phyloP scores from a whole-genome alignment of 2,113 vertebrate species.

The Hydrolagus affinis region DNA sequence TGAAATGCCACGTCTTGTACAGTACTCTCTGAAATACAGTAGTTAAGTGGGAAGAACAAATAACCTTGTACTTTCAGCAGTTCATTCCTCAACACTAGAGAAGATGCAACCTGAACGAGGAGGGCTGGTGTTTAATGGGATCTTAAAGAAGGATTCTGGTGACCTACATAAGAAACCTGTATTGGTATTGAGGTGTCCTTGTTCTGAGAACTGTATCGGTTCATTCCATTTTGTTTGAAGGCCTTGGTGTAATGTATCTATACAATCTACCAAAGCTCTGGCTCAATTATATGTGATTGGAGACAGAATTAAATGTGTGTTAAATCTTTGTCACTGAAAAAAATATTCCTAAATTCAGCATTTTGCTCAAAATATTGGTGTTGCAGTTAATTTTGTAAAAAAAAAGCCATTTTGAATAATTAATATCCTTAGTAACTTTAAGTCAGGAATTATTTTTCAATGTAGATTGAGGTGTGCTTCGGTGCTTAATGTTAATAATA shows the following conservation, averaged over 20 bases:
- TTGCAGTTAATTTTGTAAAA: too few species aligned
- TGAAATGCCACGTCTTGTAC: too few species aligned
- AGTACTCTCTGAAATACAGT: neutral
- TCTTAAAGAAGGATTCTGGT: neutral
- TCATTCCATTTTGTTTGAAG: neutral
- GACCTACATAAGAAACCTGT: neutral
- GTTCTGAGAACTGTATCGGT: neutral
- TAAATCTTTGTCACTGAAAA: neutral
- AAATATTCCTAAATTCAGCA: neutral
- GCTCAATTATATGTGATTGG: neutral
- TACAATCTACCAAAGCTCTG: neutral
- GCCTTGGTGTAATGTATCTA: neutral
- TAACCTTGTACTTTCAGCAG: neutral
- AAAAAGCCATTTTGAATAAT: too few species aligned
- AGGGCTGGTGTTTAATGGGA: neutral
- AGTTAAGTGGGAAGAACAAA: neutral
- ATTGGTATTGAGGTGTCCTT: neutral
- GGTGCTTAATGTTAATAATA: too few species aligned
- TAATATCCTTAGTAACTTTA: too few species aligned
- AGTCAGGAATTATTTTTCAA: too few species aligned
- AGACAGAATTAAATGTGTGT: too few species aligned
- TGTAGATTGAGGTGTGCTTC: too few species aligned
- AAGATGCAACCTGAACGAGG: neutral
- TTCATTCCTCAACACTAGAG: neutral
- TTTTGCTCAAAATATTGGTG: neutral